Base-by-base conservation (phyloP, 2,113 vertebrate species). In the Gnathonemus echidnorhynchus region DNA sequence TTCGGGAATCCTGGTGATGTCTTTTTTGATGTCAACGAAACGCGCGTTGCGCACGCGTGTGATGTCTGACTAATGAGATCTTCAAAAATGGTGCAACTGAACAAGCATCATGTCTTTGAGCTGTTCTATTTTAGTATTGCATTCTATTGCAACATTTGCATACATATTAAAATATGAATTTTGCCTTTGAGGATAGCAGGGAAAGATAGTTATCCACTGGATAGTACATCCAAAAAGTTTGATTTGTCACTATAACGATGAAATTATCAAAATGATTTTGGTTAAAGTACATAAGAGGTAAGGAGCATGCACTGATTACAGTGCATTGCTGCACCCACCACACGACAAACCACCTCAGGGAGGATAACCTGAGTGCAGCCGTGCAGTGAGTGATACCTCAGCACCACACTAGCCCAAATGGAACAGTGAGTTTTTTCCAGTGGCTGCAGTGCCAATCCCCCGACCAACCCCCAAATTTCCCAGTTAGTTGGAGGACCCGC, bases 41-140 rank as follows among this genome's bases (percentile, higher is more conserved):
- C 17, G n/a, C 21, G n/a, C n/a, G 49, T 39, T 21, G 50, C 5
- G 17, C 15, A 42, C 13, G 50, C 15, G 1, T 87, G 50, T 53
- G 48, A 53, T 87, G 86, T 52, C n/a, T 87, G 50, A 87, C 50
- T 87, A 87, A 87, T 87, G 50, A 53, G 48, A 50, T 39, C 50
- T 52, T 35, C 86, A 87, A n/a, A 87, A 87, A 87, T 87, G 86
- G 49, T 35, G 50, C 74, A 80, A 80, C n/a, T 39, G 50, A 39
- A 87, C 49, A 31, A 17, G 13, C 50, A 35, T 31, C n/a, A 87
- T 35, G 27, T 87, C 48, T 80, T 70, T 27, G 62, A 70, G 62
- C 62, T 31, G 62, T 13, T 80, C 31, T 19, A 8, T 80, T 80
- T 80, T 80, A 80, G 15, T 39, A 42, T 80, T 80, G 74, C 74